Base-by-base conservation (phyloP, 30 jellyfish, hydroid and myxozoan species). In the Aurelia aurita complex sp. Pacific region DNA sequence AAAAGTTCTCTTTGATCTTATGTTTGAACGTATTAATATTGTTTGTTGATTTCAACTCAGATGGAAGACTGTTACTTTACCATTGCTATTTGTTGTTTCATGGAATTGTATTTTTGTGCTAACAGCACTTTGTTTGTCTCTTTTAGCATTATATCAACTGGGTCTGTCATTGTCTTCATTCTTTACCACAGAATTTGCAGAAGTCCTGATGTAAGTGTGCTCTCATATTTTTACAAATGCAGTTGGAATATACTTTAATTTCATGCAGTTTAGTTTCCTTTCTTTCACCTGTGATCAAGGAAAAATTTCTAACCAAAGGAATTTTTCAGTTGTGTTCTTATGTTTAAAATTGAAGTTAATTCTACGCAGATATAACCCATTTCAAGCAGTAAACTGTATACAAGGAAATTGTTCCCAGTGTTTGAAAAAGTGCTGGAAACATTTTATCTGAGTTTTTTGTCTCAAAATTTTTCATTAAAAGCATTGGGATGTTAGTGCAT, bases 161-260 rank as follows among this genome's bases (percentile, higher is more conserved):
- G 83, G 38, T 78, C 96, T 33, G 89, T 87, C 42, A 69, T 87
- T 50, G 23, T 64, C 40, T 87, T 68, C 73, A 69, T 71, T 35
- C 64, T 71, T 18, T 72, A 70, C 80, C 75, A 79, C 80, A 78
- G 96, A 55, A 79, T 87, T 16, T 87, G 90, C 68, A 68, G 76
- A 62, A 71, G 82, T 57, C 96, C 96, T 3, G 96, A 87, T 69
- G 96, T 87, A 79, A 67, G 85, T 76, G 2, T 57, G 11, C 34
- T 23, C 55, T 74, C 73, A 74, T 13, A 42, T 32, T 4, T 70
- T n/a, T 68, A n/a, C 61, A 29, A 68, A 1, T 61, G 32, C 36
- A 61, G 52, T 40, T 40, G 52, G 2, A n/a, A 1, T 0, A 61
- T 10, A 2, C 1, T 6, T 23, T 0, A 61, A 23, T 23, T 23